Evolutionary conservation across 2,797 vertebrate species (phyloP).

Genomic region (Mionectes olivaceus): DNA sequence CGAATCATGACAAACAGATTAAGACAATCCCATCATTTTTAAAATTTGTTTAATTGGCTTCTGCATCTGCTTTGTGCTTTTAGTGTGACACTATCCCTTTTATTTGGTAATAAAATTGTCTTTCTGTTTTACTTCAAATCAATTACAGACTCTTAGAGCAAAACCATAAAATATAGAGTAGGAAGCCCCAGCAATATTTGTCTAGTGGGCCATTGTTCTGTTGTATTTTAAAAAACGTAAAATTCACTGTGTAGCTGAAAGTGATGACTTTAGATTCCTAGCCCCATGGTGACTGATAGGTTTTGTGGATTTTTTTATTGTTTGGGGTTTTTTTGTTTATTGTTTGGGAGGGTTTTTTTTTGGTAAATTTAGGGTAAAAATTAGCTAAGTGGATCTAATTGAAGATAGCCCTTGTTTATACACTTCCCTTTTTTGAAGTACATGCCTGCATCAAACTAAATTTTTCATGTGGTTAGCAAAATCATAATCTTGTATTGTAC

Average conservation of each 20-base stretch:
- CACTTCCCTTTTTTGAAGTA: neutral
- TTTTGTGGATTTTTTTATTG: neutral
- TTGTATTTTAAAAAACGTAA: neutral
- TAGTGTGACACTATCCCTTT: neutral
- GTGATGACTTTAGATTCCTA: neutral
- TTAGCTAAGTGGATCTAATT: neutral
- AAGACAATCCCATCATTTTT: neutral
- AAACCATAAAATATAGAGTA: neutral
- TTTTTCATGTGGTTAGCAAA: neutral
- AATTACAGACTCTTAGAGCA: neutral
- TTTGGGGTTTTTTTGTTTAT: neutral
- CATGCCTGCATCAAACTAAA: neutral
- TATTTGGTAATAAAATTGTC: neutral
- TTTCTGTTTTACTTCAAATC: neutral
- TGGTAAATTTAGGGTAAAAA: neutral
- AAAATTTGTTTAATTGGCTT: neutral
- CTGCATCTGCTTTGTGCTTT: neutral
- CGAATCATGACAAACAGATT: neutral
- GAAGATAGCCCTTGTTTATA: neutral
- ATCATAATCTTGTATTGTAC: neutral
- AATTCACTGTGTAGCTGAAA: neutral
- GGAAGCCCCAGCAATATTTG: neutral
- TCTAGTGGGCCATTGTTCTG: neutral
- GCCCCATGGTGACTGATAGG: neutral
- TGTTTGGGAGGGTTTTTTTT: neutral